Evolutionary conservation across 2,797 vertebrate genomes (phyloP).

Genomic region (Lophotriccus pileatus): DNA sequence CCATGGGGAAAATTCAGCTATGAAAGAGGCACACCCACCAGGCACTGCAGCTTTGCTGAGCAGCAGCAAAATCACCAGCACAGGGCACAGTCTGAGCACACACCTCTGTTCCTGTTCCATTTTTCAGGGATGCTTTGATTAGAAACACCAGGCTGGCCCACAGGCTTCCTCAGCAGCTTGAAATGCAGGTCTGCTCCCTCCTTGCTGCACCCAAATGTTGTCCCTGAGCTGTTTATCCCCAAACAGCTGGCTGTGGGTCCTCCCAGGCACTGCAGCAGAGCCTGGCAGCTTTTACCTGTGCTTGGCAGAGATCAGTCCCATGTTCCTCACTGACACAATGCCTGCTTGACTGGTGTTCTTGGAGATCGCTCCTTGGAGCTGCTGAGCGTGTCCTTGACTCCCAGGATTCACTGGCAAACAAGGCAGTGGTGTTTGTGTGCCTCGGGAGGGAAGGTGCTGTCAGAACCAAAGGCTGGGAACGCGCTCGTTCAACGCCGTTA

Average conservation of each 20-base stretch:
- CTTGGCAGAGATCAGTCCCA: background rate
- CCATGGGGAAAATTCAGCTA: fast-evolving
- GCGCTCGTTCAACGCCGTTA: fast-evolving
- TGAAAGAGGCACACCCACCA: background rate
- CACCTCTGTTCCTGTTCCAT: background rate
- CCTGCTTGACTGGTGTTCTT: background rate
- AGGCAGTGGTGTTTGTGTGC: background rate
- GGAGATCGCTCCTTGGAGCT: background rate
- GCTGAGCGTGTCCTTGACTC: background rate
- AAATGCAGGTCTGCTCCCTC: background rate
- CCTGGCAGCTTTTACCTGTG: background rate
- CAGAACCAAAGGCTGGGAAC: background rate
- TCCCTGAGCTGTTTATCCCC: background rate
- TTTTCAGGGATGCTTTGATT: background rate
- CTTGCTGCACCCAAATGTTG: background rate
- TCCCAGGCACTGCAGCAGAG: background rate
- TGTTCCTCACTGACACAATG: background rate
- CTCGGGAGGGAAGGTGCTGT: background rate
- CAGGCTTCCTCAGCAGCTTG: background rate
- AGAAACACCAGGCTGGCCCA: background rate
- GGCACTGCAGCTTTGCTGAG: background rate
- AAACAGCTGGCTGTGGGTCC: background rate
- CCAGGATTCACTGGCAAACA: background rate
- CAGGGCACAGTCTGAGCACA: background rate
- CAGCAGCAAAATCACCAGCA: background rate